phyloP scores from a whole-genome alignment of 2,113 vertebrate species.

The Mungos mungo region DNA sequence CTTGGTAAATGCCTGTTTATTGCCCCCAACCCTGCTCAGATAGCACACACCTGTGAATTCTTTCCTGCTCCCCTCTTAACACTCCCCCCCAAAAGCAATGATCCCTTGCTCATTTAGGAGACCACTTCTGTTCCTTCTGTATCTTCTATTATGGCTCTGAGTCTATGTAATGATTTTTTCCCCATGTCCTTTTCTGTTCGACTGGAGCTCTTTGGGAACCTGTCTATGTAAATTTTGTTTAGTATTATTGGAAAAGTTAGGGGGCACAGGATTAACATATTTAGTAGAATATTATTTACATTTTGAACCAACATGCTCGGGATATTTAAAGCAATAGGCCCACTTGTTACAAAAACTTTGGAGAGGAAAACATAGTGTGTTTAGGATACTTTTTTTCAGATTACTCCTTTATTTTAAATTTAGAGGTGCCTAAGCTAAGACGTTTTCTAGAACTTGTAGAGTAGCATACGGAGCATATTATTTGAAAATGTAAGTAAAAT shows the following conservation, averaged over 20 bases:
- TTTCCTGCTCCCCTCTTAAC: neutral
- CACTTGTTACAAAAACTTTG: neutral
- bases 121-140: neutral
- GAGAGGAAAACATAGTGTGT: neutral
- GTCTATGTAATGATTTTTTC: neutral
- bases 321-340: neutral
- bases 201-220: neutral
- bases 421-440: neutral
- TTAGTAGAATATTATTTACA: neutral
- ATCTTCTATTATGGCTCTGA: neutral
- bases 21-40: neutral
- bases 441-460: neutral
- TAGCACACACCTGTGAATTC: neutral
- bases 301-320: constrained; percentile 38
- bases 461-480: neutral
- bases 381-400: neutral
- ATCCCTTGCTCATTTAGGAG: neutral
- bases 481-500: constrained; percentile 38
- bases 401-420: constrained; percentile 2
- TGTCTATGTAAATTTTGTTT: neutral
- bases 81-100: neutral
- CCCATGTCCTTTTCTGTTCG: neutral
- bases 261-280: neutral
- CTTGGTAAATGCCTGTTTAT: neutral
- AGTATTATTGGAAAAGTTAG: constrained; percentile 5